Evolutionary conservation across 2,797 vertebrate species (phyloP), one percentile per base, ranked within the genome.

Genomic region (Sebastes cheni): DNA sequence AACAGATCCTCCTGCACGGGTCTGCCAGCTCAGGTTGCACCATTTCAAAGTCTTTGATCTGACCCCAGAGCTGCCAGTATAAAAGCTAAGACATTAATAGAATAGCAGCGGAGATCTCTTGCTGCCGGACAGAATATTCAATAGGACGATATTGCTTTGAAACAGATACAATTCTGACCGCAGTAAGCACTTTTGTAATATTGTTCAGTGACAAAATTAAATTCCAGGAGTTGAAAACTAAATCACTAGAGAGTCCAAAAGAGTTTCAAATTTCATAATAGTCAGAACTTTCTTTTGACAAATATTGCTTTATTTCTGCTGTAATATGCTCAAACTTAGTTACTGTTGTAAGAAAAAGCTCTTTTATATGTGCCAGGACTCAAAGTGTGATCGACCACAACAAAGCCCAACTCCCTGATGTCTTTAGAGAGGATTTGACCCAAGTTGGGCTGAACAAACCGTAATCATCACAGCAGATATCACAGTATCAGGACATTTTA

Each of bases 171-270:
- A 71, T 85, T 86, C 56, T 85, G 83, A 82, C 59, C n/a, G 2
- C 46, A 22, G 81, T 83, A 87, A 88, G 87, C 87, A 83, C 20
- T 89, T 91, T 64, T 77, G 22, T 72, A 60, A 85, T 79, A 80
- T 82, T 75, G 72, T 88, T 83, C 58, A 25, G 69, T 56, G 74
- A 66, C 34, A 32, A 67, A 83, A 90, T 89, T 66, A 72, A 83
- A 77, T 88, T 83, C 8, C 32, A 81, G 70, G 62, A 83, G 77
- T 80, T 73, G 64, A 86, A 82, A 90, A 71, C 42, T 67, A 71
- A 87, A 82, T 84, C 82, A 79, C 55, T 3, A 32, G 30, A 80
- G 58, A 59, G 62, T 22, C 6, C 4, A 72, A 67, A 50, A 72
- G 27, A 61, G n/a, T 80, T 85, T 79, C 1, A 77, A 70, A 84